A percentile compares a stretch with the other conserved stretches of the same genome.
Evolutionary conservation across 2,113 vertebrate species (phyloP).

Genomic region (Pan troglodytes): NHGRI_mPanTro3-v2.1_pri NC_072412.2:38260001-38260500

Average conservation of each 20-base stretch:
- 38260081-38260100: background rate
- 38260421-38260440: background rate
- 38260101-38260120: background rate
- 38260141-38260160: background rate
- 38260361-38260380: background rate
- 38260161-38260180: background rate
- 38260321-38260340: background rate
- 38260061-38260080: background rate
- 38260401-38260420: background rate
- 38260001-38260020: too few species aligned
- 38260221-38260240: background rate
- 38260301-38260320: rapidly evolving
- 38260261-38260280: background rate
- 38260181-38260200: background rate
- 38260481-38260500: too few species aligned
- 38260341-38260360: rapidly evolving
- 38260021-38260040: background rate
- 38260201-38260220: background rate
- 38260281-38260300: background rate
- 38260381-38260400: rapidly evolving
- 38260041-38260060: background rate
- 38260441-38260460: rapidly evolving
- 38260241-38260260: background rate
- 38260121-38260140: background rate
- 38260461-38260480: too few species aligned